These are phyloP conservation scores for Crypturellus tataupa DNA, from an alignment of 2,797 vertebrate species.

Conservation along the genomic window DNA sequence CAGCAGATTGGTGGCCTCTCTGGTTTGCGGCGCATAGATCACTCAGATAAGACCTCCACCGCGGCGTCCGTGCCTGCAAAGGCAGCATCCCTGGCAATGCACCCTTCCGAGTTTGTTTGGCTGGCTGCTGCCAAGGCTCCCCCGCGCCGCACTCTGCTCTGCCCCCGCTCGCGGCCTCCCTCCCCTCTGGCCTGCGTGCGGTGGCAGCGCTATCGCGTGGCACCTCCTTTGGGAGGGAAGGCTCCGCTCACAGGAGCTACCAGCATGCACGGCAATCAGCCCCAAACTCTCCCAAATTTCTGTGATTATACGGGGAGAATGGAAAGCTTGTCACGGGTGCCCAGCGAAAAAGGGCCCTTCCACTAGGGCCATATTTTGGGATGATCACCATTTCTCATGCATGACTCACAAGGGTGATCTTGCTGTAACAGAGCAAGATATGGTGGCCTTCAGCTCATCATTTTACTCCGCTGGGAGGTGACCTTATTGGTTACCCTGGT, in stretches of 20 bases:
- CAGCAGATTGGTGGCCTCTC: background rate
- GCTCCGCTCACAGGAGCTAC: background rate
- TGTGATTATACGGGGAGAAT: background rate
- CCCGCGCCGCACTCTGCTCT: accelerated
- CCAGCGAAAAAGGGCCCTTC: background rate
- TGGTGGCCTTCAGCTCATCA: background rate
- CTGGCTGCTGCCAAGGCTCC: background rate
- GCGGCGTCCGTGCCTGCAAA: background rate
- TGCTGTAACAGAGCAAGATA: background rate
- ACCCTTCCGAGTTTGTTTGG: background rate
- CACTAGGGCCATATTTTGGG: background rate
- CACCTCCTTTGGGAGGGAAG: background rate
- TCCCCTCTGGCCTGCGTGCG: accelerated
- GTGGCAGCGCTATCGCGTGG: accelerated
- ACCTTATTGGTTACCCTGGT: background rate
- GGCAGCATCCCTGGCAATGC: background rate
- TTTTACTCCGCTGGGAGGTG: background rate
- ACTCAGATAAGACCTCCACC: background rate
- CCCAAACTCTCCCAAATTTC: background rate
- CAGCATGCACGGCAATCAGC: background rate
- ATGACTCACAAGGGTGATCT: background rate
- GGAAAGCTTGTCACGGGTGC: background rate
- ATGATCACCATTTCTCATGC: background rate
- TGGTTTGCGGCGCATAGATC: background rate
- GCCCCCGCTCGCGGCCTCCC: accelerated